phyloP scores from a whole-genome alignment of 2,797 vertebrate species.

The Euthynnus affinis region DNA sequence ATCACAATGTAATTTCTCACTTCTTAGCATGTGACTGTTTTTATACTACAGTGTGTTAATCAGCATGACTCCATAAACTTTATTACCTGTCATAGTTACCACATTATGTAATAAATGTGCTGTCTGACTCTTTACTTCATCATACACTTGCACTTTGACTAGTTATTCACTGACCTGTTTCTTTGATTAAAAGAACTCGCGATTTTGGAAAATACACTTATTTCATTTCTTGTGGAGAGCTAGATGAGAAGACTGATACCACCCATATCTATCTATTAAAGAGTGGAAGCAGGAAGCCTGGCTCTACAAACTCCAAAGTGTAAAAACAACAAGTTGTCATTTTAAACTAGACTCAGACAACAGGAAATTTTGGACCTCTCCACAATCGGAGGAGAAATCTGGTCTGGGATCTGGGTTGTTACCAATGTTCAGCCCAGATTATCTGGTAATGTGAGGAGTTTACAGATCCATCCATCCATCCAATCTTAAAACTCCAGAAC shows the following conservation, averaged over 20 bases:
- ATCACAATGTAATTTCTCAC: constrained; percentile 17
- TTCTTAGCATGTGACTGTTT: background rate
- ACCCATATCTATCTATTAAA: background rate
- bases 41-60: constrained; percentile 2
- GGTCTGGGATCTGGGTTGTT: too few species aligned
- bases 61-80: background rate
- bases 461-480: too few species aligned
- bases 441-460: too few species aligned
- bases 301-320: background rate
- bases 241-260: background rate
- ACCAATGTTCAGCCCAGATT: too few species aligned
- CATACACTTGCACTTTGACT: background rate
- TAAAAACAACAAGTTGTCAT: background rate
- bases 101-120: background rate
- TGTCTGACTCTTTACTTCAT: background rate
- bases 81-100: background rate
- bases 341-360: too few species aligned
- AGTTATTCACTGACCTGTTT: constrained; percentile 7
- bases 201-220: background rate
- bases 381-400: too few species aligned
- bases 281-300: background rate
- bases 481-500: too few species aligned
- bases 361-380: too few species aligned
- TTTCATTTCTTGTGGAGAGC: background rate
- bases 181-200: background rate